Percentiles rank a stretch among this genome's conserved stretches.
Conservation (phyloP, 2,113 vertebrate species). For the Heliornis fulica region DNA sequence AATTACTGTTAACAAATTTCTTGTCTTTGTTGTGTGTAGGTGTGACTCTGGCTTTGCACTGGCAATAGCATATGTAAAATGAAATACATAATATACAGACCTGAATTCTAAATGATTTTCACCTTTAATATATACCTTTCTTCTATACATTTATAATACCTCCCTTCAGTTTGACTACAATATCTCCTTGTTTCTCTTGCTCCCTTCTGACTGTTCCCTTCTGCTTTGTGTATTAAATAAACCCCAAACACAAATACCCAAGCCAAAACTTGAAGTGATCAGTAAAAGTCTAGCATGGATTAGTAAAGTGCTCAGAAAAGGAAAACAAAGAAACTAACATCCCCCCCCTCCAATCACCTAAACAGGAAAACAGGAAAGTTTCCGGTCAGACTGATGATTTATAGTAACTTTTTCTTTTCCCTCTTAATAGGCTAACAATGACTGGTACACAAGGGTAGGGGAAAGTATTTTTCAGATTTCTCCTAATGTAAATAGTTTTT, state of each 20-base stretch:
- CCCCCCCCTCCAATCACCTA: neutral
- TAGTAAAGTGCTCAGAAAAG: neutral
- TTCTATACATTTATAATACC: neutral
- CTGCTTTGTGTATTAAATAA: too few species aligned
- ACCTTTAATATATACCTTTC: neutral
- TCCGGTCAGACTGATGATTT: neutral
- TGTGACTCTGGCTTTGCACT: neutral
- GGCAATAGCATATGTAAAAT: neutral
- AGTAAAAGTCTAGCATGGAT: neutral
- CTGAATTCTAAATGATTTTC: neutral
- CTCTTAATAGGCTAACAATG: neutral
- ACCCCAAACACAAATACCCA: too few species aligned
- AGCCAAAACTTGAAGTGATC: too few species aligned
- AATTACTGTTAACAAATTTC: neutral
- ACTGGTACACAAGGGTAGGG: neutral
- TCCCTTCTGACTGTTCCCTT: neutral
- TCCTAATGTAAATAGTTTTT: neutral
- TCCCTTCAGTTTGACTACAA: neutral
- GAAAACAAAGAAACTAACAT: neutral
- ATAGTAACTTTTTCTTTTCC: neutral
- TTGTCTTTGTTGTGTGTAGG: neutral
- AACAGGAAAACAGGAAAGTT: rapidly evolving
- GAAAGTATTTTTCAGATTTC: neutral
- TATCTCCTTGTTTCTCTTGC: neutral
- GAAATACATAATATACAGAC: neutral